These are phyloP conservation scores for Pristis pectinata DNA, from an alignment of 2,797 vertebrate species.

Conservation along the genomic window DNA sequence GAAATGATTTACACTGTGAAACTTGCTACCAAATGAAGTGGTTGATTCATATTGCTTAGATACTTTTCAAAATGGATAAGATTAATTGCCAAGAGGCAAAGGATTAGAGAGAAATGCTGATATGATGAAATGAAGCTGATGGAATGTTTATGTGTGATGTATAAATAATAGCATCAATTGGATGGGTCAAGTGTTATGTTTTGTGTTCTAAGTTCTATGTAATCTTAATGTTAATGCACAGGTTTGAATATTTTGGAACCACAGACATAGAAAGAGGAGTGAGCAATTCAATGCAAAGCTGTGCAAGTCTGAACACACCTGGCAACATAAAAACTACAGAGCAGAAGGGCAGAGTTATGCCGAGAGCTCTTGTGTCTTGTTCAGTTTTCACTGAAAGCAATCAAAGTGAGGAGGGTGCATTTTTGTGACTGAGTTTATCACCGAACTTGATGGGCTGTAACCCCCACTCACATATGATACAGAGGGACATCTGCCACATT, in stretches of 20 bases:
- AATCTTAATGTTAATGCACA: background rate
- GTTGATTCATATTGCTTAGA: background rate
- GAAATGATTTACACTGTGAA: background rate
- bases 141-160: background rate
- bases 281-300: background rate
- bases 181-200: background rate
- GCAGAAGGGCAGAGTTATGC: background rate
- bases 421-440: background rate
- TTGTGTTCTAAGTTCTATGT: background rate
- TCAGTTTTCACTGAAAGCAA: background rate
- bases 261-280: background rate
- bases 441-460: background rate
- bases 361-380: background rate
- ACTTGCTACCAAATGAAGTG: background rate
- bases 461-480: background rate
- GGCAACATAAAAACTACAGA: background rate
- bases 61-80: background rate
- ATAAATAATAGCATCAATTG: background rate
- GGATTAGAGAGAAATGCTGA: background rate
- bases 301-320: background rate
- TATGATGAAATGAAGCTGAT: background rate
- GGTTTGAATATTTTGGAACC: background rate
- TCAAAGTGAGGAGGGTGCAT: background rate
- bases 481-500: constrained; percentile 20
- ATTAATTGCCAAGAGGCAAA: background rate